Evolutionary conservation across 2,888 invertebrate genomes (phyloP).

Genomic region (Andrena fulva): DNA sequence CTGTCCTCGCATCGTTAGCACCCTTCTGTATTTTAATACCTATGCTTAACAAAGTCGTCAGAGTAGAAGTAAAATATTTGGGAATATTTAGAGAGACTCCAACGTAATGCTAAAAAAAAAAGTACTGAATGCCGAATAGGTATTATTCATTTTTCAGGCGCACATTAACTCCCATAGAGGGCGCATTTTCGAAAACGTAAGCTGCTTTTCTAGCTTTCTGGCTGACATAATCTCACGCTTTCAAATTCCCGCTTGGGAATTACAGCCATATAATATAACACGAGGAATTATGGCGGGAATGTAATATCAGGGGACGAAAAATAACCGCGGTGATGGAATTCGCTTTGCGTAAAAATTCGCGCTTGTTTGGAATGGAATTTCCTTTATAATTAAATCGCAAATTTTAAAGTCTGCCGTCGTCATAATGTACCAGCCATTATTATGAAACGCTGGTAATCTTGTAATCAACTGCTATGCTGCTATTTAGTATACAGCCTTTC

Average conservation of each 20-base stretch:
- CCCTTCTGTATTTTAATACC: too few relatives aligned
- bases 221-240: constrained; percentile 29
- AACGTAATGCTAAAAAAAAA: too few relatives aligned
- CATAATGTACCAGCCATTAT: not conserved
- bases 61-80: too few relatives aligned
- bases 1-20: too few relatives aligned
- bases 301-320: constrained; percentile 35
- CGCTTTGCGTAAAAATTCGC: constrained; percentile 32
- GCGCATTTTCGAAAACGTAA: too few relatives aligned
- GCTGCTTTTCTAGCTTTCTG: not conserved
- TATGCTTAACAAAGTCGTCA: too few relatives aligned
- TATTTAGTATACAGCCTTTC: too few relatives aligned
- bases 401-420: not conserved
- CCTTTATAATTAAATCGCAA: constrained; percentile 31
- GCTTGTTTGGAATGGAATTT: constrained; percentile 7
- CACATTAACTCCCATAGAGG: too few relatives aligned
- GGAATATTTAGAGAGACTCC: too few relatives aligned
- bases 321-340: constrained; percentile 5
- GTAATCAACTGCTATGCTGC: too few relatives aligned
- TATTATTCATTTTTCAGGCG: too few relatives aligned
- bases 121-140: too few relatives aligned
- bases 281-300: constrained; percentile 23
- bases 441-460: not conserved
- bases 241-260: constrained; percentile 13
- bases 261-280: constrained; percentile 28